Base-by-base conservation (phyloP, 2,797 vertebrate species). In the Enteromius treurensis region DNA sequence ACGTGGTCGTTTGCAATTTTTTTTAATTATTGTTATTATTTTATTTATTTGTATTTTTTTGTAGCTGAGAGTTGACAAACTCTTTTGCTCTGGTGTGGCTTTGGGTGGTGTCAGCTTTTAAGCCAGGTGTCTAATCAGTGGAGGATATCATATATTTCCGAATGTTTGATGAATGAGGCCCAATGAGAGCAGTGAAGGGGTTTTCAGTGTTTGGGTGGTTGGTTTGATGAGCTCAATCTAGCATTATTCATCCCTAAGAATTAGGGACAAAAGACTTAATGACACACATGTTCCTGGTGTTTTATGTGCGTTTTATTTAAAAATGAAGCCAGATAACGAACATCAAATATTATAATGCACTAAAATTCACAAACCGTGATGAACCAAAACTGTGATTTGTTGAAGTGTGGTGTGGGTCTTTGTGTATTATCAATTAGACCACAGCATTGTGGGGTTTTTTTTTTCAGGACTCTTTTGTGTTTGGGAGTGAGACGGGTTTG, bases 401-500 rank as follows among this genome's bases (percentile, higher is more conserved):
- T 32, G 29, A 17, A 32, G 5, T 32, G 62, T 65, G 29, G 29
- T 37, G 32, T 67, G 32, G 10, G 32, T n/a, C 9, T 42, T 42
- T 47, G n/a, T 47, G 14, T 71, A 45, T 49, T 7, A 49, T 71
- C 45, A 29, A 17, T 49, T 47, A 71, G 42, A 29, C 47, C 26
- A 1, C 29, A 23, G 21, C 0, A 7, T 45, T 7, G 37, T 73
- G 55, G 26, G 26, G 26, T 26, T 55, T 64, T 47, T 55, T 58
- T 64, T 42, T 64, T 67, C 55, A 11, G 26, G 67, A 51, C 55
- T 85, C 70, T 62, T 34, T 58, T 69, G 49, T 68, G n/a, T 42
- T 51, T 26, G 11, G 13, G 4, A 29, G 75, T 62, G 60, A 53
- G 58, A 26, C 23, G 32, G 21, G 87, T 80, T 88, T 91, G 91